These are phyloP conservation scores for Engraulis encrasicolus DNA, from an alignment of 2,113 vertebrate species.

Conservation along the genomic window DNA sequence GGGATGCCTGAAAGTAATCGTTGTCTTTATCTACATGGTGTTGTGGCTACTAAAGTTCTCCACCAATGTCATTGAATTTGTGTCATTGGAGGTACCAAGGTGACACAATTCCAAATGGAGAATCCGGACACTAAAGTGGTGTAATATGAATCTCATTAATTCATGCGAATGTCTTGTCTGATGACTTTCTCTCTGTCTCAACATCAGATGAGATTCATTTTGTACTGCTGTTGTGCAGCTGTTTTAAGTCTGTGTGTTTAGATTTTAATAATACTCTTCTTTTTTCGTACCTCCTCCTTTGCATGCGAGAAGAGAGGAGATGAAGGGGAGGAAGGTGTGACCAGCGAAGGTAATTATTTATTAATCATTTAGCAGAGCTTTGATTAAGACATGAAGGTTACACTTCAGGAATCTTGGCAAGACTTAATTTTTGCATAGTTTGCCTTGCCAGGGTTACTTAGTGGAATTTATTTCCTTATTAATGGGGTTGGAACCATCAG, in stretches of 20 bases:
- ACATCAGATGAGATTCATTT: not conserved
- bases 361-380: conserved; percentile 62
- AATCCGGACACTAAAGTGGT: not conserved
- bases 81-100: too few species aligned
- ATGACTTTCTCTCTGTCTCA: not conserved
- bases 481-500: too few species aligned
- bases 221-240: not conserved
- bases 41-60: too few species aligned
- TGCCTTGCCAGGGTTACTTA: too few species aligned
- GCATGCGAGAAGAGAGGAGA: conserved; percentile 83
- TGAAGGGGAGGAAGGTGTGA: conserved; percentile 93
- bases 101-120: not conserved
- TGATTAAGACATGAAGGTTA: not conserved
- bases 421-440: too few species aligned
- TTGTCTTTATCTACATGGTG: too few species aligned
- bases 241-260: too few species aligned
- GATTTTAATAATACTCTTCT: not conserved
- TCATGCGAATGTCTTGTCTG: not conserved
- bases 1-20: too few species aligned
- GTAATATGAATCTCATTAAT: not conserved
- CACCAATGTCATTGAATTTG: too few species aligned
- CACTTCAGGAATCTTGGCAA: too few species aligned
- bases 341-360: conserved; percentile 88
- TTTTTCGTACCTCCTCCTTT: not conserved
- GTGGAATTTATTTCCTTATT: too few species aligned